These are phyloP conservation scores for Siniperca chuatsi DNA, from an alignment of 2,113 vertebrate genomes.

Conservation along the genomic window DNA sequence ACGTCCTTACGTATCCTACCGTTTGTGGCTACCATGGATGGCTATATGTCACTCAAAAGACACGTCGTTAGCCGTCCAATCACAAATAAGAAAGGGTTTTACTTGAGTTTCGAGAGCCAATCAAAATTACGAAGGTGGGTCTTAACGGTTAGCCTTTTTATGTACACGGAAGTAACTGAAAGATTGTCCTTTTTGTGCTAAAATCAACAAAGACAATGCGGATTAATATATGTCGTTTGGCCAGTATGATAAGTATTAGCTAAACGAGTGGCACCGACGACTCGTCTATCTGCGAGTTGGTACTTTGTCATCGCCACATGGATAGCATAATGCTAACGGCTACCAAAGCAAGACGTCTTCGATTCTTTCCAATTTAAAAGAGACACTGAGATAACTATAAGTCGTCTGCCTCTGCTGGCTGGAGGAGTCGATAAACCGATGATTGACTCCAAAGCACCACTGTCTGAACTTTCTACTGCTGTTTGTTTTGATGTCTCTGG, in stretches of 20 bases:
- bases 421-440: constrained; percentile 11
- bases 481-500: constrained; percentile 26
- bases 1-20: constrained; percentile 35
- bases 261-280: background rate
- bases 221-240: background rate
- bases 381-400: background rate
- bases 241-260: background rate
- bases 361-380: background rate
- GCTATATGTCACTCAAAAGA: constrained; percentile 10
- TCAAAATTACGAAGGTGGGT: constrained; percentile 1
- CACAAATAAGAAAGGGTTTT: background rate
- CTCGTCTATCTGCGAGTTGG: background rate
- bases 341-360: constrained; percentile 4
- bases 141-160: background rate
- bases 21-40: background rate
- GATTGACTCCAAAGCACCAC: too few relatives aligned
- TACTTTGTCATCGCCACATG: background rate
- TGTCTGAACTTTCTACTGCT: background rate
- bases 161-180: constrained; percentile 50
- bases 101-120: constrained; percentile 5
- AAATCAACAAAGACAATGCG: background rate
- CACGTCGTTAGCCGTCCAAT: constrained; percentile 39
- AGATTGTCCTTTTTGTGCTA: accelerated
- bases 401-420: constrained; percentile 53
- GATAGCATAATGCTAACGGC: background rate